phyloP scores from a whole-genome alignment of 92 coral and sea anemone genomes.

The Bergia sp. region DNA sequence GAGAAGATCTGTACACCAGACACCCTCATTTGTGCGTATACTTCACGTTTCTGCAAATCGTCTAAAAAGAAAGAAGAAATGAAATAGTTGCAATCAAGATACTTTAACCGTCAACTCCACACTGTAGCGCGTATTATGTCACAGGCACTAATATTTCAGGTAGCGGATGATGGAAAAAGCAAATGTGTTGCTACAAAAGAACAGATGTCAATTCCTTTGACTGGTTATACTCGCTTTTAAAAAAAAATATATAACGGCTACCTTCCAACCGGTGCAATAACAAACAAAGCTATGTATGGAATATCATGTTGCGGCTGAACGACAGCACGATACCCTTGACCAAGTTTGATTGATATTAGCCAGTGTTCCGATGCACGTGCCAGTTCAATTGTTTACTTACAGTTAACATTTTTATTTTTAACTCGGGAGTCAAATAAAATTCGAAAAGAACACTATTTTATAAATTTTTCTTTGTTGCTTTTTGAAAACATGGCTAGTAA shows the following conservation, averaged over 20 bases:
- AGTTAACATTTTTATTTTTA: too few relatives aligned
- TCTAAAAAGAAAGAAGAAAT: too few relatives aligned
- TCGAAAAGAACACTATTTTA: not conserved
- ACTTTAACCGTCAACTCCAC: too few relatives aligned
- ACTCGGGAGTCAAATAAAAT: not conserved
- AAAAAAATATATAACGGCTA: not conserved
- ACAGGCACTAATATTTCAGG: too few relatives aligned
- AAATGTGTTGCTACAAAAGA: not conserved
- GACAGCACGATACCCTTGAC: not conserved
- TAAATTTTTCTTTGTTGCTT: not conserved
- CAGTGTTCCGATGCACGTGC: not conserved
- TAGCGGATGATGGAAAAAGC: not conserved
- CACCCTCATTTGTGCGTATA: not conserved
- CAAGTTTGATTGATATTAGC: not conserved
- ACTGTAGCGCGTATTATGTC: too few relatives aligned
- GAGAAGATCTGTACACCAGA: not conserved
- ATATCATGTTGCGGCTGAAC: not conserved
- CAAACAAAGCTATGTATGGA: not conserved
- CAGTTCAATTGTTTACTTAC: too few relatives aligned
- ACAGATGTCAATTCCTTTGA: not conserved
- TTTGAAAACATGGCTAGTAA: not conserved
- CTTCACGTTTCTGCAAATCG: not conserved
- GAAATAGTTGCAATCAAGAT: not conserved
- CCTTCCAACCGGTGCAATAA: not conserved
- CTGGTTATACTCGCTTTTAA: too few relatives aligned